Evolutionary conservation across 2,797 vertebrate genomes (phyloP).

Genomic region (Thunnus albacares): DNA sequence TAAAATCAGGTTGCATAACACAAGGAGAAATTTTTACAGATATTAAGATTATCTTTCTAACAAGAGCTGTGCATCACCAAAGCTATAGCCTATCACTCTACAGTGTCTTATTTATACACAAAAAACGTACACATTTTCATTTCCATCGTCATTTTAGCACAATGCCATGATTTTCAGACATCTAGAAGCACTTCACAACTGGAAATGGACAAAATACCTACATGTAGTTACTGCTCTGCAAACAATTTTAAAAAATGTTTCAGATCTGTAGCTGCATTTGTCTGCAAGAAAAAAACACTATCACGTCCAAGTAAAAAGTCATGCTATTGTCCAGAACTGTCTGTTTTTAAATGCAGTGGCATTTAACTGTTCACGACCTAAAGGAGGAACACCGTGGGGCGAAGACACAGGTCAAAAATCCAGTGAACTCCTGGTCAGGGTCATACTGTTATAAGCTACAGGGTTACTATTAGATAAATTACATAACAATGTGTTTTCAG

Average conservation of each 20-base stretch:
- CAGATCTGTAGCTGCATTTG: background rate
- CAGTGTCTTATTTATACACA: background rate
- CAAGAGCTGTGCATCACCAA: background rate
- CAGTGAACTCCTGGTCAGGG: too few species aligned
- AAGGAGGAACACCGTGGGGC: background rate
- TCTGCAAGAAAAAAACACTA: background rate
- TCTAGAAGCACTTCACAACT: background rate
- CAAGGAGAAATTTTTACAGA: too few species aligned
- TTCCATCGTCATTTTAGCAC: background rate
- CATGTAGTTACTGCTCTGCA: background rate
- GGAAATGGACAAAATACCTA: background rate
- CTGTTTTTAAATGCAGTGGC: background rate
- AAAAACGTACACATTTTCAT: background rate
- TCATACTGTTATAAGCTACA: background rate
- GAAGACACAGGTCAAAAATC: background rate
- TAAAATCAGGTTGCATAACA: conserved; percentile 15
- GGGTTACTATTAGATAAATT: background rate
- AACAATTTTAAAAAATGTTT: background rate
- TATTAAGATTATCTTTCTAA: background rate
- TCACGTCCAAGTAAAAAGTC: background rate
- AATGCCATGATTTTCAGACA: background rate
- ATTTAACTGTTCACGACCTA: background rate
- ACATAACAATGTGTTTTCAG: background rate
- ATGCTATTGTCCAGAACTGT: background rate
- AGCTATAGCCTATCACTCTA: background rate